These are phyloP conservation scores for Cochlearius cochlearius DNA, from an alignment of 2,113 vertebrate genomes.

Conservation along the genomic window DNA sequence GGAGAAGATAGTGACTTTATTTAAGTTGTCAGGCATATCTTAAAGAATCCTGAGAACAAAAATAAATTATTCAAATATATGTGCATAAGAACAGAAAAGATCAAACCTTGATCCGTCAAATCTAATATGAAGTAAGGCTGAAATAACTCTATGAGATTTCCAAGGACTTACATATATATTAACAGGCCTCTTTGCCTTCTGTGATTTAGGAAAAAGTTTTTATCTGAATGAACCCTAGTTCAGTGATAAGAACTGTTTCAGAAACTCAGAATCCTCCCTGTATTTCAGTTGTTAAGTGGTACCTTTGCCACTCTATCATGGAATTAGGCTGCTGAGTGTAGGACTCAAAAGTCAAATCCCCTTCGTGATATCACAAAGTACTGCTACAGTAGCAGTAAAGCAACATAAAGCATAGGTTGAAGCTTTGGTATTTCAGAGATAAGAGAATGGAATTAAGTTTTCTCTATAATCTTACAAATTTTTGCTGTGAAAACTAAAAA, in stretches of 20 bases:
- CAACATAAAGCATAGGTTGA: neutral
- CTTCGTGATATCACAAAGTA: neutral
- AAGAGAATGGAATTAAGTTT: neutral
- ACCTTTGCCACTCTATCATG: neutral
- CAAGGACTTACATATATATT: neutral
- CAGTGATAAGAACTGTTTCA: neutral
- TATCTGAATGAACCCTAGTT: neutral
- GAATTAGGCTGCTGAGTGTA: neutral
- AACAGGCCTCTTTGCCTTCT: neutral
- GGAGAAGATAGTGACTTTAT: neutral
- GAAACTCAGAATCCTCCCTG: neutral
- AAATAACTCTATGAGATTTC: neutral
- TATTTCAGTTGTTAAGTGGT: neutral
- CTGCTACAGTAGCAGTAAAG: neutral
- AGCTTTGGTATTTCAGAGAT: neutral
- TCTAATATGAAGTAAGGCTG: neutral
- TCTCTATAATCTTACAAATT: neutral
- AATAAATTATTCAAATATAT: neutral
- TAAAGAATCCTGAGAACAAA: neutral
- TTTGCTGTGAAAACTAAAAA: neutral
- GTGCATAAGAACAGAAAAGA: neutral
- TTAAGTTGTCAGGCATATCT: neutral
- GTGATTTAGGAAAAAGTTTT: neutral
- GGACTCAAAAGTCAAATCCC: neutral
- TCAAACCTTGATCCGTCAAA: neutral